Evolutionary conservation across 2,113 vertebrate species (phyloP).

Genomic region (Mesitornis unicolor): DNA sequence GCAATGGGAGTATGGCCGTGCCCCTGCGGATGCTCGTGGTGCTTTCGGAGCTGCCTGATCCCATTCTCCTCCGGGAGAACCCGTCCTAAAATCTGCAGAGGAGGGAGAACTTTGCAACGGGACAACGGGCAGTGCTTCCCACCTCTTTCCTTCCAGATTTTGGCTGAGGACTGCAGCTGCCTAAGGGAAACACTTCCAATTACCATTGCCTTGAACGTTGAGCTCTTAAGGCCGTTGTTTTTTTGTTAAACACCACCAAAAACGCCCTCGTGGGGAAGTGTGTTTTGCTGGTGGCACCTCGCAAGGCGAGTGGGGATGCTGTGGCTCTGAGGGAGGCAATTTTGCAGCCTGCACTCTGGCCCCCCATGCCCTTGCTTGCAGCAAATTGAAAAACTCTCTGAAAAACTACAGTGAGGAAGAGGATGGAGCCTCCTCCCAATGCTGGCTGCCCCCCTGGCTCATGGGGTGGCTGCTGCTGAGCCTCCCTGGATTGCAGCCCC

Average conservation of each 20-base stretch:
- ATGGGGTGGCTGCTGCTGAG: background rate
- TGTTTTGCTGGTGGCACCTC: background rate
- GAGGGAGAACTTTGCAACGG: background rate
- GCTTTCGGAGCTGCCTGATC: background rate
- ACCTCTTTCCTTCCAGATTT: constrained; percentile 40
- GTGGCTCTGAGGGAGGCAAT: background rate
- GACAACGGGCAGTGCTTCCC: background rate
- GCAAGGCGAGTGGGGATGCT: background rate
- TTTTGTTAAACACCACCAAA: background rate
- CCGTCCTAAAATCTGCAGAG: background rate
- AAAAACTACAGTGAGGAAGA: background rate
- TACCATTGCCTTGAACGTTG: background rate
- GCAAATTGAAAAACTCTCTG: background rate
- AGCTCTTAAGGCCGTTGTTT: background rate
- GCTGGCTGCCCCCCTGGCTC: background rate
- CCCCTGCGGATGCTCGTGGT: background rate
- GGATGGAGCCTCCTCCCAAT: background rate
- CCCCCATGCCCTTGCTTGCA: background rate
- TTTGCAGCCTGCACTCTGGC: rapidly evolving
- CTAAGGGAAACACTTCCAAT: background rate
- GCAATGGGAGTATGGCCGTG: background rate
- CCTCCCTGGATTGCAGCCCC: rapidly evolving
- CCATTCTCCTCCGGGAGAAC: background rate
- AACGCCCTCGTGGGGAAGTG: rapidly evolving
- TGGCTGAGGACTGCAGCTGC: background rate